Evolutionary conservation across 2,113 vertebrate species (phyloP).

Genomic region (Notiomystis cincta): DNA sequence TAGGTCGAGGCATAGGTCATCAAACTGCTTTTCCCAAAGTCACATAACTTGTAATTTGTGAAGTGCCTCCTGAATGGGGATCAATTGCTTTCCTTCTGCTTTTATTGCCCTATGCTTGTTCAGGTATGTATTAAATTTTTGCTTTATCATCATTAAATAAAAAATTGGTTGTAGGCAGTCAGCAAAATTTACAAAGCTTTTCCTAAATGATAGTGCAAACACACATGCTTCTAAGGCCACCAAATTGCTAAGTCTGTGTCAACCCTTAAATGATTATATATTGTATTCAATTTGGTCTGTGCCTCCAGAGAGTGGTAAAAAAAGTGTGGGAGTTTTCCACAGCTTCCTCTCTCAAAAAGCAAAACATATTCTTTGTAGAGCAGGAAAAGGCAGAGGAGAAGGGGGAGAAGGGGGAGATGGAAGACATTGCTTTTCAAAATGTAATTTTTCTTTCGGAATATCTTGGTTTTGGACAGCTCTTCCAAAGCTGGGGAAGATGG

Average conservation of each 20-base stretch:
- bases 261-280: slow-evolving; percentile 34
- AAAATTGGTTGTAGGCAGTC: not conserved
- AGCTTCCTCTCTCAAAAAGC: slow-evolving; percentile 6
- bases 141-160: slow-evolving; percentile 38
- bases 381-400: not conserved
- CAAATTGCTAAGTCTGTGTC: not conserved
- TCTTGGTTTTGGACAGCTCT: not conserved
- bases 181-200: slow-evolving; percentile 28
- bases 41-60: not conserved
- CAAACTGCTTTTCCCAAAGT: not conserved
- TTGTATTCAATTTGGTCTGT: slow-evolving; percentile 31
- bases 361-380: not conserved
- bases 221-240: not conserved
- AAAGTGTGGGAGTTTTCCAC: not conserved
- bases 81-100: not conserved
- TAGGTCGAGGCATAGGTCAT: not conserved
- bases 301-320: slow-evolving; percentile 32
- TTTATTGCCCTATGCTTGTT: not conserved
- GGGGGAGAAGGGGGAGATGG: not conserved
- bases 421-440: not conserved
- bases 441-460: slow-evolving; percentile 4
- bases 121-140: not conserved
- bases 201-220: not conserved
- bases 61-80: not conserved
- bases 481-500: not conserved